A percentile compares a stretch with the other conserved stretches of the same genome.
These are phyloP conservation scores for Autographa gamma DNA, from an alignment of 2,888 invertebrate species.

Conservation along the genomic window DNA sequence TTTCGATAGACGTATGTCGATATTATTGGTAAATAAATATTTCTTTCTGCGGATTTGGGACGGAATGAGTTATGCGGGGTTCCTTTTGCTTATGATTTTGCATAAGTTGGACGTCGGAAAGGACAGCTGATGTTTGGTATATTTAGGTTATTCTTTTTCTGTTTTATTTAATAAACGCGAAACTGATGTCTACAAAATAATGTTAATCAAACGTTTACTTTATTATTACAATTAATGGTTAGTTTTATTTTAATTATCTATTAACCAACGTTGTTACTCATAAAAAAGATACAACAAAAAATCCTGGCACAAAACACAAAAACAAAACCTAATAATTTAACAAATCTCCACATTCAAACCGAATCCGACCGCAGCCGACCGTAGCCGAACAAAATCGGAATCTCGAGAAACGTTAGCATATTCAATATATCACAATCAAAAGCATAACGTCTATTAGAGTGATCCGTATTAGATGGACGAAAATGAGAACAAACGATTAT, in stretches of 20 bases:
- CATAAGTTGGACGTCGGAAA: conserved; percentile 38
- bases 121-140: conserved; percentile 27
- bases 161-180: too few species aligned
- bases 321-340: conserved; percentile 30
- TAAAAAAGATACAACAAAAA: too few species aligned
- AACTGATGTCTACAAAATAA: too few species aligned
- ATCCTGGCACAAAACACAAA: not conserved
- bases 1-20: conserved; percentile 47
- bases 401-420: conserved; percentile 32
- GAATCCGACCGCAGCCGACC: conserved; percentile 21
- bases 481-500: conserved; percentile 59
- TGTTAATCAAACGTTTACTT: too few species aligned
- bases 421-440: conserved; percentile 56
- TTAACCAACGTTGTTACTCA: too few species aligned
- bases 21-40: conserved; percentile 54
- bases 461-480: conserved; percentile 39
- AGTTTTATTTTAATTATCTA: too few species aligned
- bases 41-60: conserved; percentile 35
- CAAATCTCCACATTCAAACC: conserved; percentile 31
- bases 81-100: conserved; percentile 37
- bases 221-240: too few species aligned
- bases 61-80: conserved; percentile 21
- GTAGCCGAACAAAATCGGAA: conserved; percentile 27
- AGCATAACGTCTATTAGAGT: conserved; percentile 46
- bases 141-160: not conserved